Evolutionary conservation across 1,140 invertebrate genomes (phyloP), one percentile per base, ranked within the genome.

Genomic region (Pseudomyrmex concolor): DNA sequence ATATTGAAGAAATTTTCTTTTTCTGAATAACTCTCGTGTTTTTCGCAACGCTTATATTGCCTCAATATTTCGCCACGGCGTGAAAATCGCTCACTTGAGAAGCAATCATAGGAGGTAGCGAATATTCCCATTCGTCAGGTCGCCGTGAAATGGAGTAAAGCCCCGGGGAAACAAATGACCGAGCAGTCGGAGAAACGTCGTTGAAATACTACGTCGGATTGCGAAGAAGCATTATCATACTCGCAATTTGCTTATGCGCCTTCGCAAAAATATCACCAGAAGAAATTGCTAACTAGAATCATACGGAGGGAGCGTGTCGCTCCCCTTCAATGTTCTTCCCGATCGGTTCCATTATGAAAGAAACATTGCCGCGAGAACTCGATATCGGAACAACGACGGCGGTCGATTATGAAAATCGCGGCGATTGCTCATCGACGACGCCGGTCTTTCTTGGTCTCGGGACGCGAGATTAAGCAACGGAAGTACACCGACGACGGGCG

Each of bases 171-270:
- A 93, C 92, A 93, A 93, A 93, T 93, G 89, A 92, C 88, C 82
- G 86, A 91, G 92, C 92, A 92, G 93, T 92, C 92, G 92, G 89
- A 91, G 91, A 88, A 91, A 92, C 92, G 91, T 92, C 87, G 86
- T 87, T 92, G 92, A 93, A 93, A 93, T 93, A 92, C 92, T 89
- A 89, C 91, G 92, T 93, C 92, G 91, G 91, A 92, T 93, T 92
- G 90, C 87, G 83, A 89, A 89, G 88, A 90, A 88, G 85, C 91
- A 92, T 93, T 92, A 93, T 93, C 93, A 92, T 92, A 93, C 92
- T 92, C 91, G 93, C 90, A 93, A 93, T 93, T 93, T 73, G 71
- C 19, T 73, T 73, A 73, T 62, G 43, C 91, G 70, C 81, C 73
- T 19, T 66, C n/a, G 48, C 48, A 34, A 34, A 34, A 34, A 34